phyloP scores from a whole-genome alignment of 2,888 invertebrate species.

The Ryuthela nishihirai region DNA sequence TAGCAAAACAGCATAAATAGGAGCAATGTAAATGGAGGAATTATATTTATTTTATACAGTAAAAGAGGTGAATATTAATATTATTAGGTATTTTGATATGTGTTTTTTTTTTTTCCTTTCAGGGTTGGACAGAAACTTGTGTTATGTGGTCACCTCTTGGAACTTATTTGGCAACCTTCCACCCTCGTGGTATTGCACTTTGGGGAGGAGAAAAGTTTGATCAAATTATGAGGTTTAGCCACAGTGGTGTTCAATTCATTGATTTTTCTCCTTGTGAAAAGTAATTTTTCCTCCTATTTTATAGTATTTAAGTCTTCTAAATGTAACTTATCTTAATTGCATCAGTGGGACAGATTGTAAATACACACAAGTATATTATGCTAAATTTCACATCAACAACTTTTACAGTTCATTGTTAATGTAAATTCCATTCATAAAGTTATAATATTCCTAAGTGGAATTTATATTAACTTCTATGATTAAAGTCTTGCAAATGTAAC shows the following conservation, averaged over 20 bases:
- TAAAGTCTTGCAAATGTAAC: too few relatives aligned
- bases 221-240: conserved; percentile 87
- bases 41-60: neutral
- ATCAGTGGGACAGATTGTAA: too few relatives aligned
- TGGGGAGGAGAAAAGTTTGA: conserved; percentile 95
- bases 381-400: too few relatives aligned
- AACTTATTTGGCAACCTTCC: conserved; percentile 94
- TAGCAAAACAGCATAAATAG: too few relatives aligned
- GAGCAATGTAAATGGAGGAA: too few relatives aligned
- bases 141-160: conserved; percentile 97
- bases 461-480: too few relatives aligned
- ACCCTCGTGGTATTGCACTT: conserved; percentile 88
- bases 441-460: too few relatives aligned
- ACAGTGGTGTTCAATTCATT: conserved; percentile 81
- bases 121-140: conserved; percentile 54
- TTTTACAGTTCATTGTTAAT: too few relatives aligned
- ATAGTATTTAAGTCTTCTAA: too few relatives aligned
- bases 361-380: too few relatives aligned
- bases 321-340: too few relatives aligned
- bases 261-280: conserved; percentile 98
- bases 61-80: neutral
- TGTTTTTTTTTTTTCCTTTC: conserved; percentile 1
- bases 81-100: conserved; percentile 17
- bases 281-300: conserved; percentile 53
- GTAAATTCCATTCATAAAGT: too few relatives aligned